Conservation (phyloP, 2,888 invertebrate species). For the Athrips mouffetella region DNA sequence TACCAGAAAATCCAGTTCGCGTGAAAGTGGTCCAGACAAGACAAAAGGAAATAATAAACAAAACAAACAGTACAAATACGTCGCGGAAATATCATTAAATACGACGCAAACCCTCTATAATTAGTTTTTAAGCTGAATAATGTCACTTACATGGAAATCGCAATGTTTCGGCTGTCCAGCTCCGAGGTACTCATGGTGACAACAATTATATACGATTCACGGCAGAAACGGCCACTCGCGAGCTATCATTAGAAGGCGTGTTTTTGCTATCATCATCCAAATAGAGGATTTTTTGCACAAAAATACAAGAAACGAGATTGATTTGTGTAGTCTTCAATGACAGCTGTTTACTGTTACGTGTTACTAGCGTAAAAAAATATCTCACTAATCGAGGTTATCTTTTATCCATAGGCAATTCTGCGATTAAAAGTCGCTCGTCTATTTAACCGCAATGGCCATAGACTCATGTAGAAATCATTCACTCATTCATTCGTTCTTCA, state of each 20-base stretch:
- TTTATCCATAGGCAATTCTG: neutral
- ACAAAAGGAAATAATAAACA: conserved; percentile 27
- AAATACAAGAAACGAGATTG: conserved; percentile 45
- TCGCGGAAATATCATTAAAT: conserved; percentile 34
- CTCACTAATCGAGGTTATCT: neutral
- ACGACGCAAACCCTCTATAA: conserved; percentile 47
- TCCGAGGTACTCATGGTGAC: conserved; percentile 68
- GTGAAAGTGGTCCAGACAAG: conserved; percentile 7
- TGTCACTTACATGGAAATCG: conserved; percentile 68
- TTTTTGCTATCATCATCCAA: conserved; percentile 72
- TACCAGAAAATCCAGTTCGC: neutral
- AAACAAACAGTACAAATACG: conserved; percentile 39
- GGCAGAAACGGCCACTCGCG: conserved; percentile 43
- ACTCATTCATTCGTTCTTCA: neutral
- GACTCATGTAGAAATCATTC: neutral
- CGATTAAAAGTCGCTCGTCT: neutral
- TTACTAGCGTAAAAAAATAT: conserved; percentile 20
- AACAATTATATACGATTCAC: conserved; percentile 43
- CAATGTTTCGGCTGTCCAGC: conserved; percentile 69
- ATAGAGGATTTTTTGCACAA: conserved; percentile 52
- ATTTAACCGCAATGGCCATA: neutral
- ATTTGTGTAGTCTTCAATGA: conserved; percentile 30
- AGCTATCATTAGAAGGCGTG: conserved; percentile 48
- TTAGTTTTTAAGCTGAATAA: conserved; percentile 51
- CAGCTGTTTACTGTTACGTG: conserved; percentile 18